Conservation (phyloP, 2,113 vertebrate species). For the Stigmatopora argus region DNA sequence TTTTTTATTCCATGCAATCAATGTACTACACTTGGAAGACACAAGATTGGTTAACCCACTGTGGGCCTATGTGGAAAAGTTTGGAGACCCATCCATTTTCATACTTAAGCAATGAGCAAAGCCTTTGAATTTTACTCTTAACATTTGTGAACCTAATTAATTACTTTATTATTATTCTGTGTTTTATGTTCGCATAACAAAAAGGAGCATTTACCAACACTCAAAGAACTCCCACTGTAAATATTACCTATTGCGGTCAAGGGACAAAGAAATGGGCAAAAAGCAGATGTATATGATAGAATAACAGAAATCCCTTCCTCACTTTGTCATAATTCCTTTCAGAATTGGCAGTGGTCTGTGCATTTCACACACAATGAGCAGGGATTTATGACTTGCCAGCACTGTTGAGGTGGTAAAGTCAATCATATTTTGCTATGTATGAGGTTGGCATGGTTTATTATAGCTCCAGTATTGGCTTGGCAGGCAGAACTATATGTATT, state of each 20-base stretch:
- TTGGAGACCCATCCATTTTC: too few species aligned
- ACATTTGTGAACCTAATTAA: too few species aligned
- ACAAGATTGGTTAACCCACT: too few species aligned
- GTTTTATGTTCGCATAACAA: background rate
- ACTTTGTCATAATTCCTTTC: background rate
- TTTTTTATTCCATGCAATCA: too few species aligned
- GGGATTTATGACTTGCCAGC: background rate
- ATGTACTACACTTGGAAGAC: too few species aligned
- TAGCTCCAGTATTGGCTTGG: conserved; percentile 9
- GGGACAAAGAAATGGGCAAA: background rate
- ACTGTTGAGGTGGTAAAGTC: conserved; percentile 6
- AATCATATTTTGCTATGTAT: conserved; percentile 26
- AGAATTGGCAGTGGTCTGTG: conserved; percentile 8
- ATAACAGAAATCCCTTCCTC: background rate
- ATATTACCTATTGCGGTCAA: background rate
- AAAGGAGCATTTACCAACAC: background rate
- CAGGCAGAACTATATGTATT: conserved; percentile 20
- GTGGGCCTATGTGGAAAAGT: too few species aligned
- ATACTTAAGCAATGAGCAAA: too few species aligned
- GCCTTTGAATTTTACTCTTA: too few species aligned
- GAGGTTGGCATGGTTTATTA: conserved; percentile 14
- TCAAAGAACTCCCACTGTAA: background rate
- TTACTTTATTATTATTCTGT: too few species aligned
- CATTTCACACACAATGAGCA: background rate
- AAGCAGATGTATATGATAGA: background rate